phyloP scores from a whole-genome alignment of 2,113 vertebrate species.

The Cebidichthys violaceus region DNA sequence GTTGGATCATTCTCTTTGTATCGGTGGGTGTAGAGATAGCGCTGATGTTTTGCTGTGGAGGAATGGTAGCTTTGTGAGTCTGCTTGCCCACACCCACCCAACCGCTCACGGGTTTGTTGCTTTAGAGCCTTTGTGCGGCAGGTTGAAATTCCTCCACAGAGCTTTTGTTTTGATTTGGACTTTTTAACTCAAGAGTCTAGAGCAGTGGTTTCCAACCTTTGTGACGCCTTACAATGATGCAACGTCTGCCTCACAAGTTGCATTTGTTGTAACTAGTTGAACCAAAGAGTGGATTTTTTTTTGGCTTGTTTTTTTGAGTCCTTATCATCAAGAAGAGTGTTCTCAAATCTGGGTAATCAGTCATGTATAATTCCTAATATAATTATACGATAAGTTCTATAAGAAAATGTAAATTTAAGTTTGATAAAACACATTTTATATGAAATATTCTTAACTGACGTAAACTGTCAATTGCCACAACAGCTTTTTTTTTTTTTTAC shows the following conservation, averaged over 20 bases:
- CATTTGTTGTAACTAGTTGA: background rate
- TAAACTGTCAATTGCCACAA: no score
- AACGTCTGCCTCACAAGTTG: background rate
- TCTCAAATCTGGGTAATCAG: background rate
- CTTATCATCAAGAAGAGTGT: background rate
- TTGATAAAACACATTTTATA: no score
- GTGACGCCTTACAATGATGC: background rate
- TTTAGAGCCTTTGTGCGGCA: slow-evolving; percentile 1
- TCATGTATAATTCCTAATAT: no score
- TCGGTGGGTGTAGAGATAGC: background rate
- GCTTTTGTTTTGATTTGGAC: background rate
- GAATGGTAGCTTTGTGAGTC: no score
- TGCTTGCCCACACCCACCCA: background rate
- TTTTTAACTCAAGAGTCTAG: background rate
- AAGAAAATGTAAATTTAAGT: no score
- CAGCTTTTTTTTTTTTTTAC: no score
- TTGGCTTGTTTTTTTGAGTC: background rate
- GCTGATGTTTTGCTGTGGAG: background rate
- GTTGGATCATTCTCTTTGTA: background rate
- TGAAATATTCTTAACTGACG: no score
- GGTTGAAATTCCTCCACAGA: background rate
- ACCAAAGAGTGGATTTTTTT: no score
- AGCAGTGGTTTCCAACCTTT: background rate
- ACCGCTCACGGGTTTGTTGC: background rate
- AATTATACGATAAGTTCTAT: no score